phyloP scores from a whole-genome alignment of 2,888 invertebrate species.

The Tholera decimalis region DNA sequence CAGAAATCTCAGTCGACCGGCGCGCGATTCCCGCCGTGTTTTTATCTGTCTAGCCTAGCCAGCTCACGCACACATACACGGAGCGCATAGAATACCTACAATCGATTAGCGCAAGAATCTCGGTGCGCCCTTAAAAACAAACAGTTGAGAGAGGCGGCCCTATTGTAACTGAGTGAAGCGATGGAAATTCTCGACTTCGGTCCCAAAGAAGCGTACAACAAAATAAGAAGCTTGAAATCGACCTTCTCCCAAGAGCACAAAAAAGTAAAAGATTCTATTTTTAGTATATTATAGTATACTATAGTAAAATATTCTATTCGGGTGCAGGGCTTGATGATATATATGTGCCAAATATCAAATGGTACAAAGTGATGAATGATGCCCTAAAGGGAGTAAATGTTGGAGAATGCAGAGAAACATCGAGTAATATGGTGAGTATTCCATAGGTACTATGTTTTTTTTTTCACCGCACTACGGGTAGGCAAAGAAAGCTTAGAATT shows the following conservation, averaged over 20 bases:
- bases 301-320: too few relatives aligned
- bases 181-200: slow-evolving; percentile 19
- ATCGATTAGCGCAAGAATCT: too few relatives aligned
- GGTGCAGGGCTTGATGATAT: slow-evolving; percentile 26
- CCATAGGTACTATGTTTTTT: neutral
- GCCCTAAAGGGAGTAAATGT: slow-evolving; percentile 17
- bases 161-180: slow-evolving; percentile 5
- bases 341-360: slow-evolving; percentile 7
- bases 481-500: slow-evolving; percentile 1
- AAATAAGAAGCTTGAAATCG: slow-evolving; percentile 25
- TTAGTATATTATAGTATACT: too few relatives aligned
- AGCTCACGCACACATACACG: too few relatives aligned
- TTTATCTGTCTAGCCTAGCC: too few relatives aligned
- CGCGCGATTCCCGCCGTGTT: too few relatives aligned
- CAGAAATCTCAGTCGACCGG: too few relatives aligned
- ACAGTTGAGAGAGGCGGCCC: neutral
- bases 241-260: slow-evolving; percentile 22
- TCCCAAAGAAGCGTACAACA: slow-evolving; percentile 18
- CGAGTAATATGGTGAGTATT: slow-evolving; percentile 7
- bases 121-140: too few relatives aligned
- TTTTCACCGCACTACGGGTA: too few relatives aligned
- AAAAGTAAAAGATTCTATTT: slow-evolving; percentile 19
- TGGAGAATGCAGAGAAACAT: slow-evolving; percentile 9
- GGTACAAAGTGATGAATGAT: slow-evolving; percentile 6
- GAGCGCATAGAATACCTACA: too few relatives aligned